Base-by-base conservation (phyloP, 2,888 invertebrate species). In the Pterobdella sp. region DNA sequence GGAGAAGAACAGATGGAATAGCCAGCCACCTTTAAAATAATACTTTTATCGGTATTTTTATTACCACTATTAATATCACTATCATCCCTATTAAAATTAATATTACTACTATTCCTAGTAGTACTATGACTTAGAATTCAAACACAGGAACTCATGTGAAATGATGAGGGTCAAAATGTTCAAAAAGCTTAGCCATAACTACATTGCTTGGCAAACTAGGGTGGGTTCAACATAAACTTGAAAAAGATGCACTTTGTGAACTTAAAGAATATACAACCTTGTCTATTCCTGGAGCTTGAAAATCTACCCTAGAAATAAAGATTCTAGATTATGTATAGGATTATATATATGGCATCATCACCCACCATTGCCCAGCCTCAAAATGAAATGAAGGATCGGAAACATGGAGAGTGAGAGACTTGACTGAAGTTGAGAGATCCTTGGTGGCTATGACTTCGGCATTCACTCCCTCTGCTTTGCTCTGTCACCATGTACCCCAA, bases 331-430 rank as follows among this genome's bases (percentile, higher is more conserved):
- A 32, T 26, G 35, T 26, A 37, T 42, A 14, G 10, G 77, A n/a
- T n/a, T n/a, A n/a, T n/a, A n/a, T n/a, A n/a, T n/a, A n/a, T n/a
- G 76, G 79, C n/a, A n/a, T n/a, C n/a, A n/a, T n/a, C n/a, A n/a
- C n/a, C n/a, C n/a, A 84, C 85, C 85, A 85, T 76, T 85, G 85
- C 26, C 85, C 85, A 72, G 85, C 81, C 74, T 82, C 82, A 77
- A 84, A 85, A 1, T 78, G 75, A 42, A 84, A 79, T 10, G 77
- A 70, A n/a, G 76, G 77, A 67, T 82, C 79, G 56, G 79, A 73
- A 4, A 83, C 77, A 63, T 78, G 76, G n/a, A 84, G 77, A 7
- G 76, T 78, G 1, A 84, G 74, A n/a, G 80, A 78, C 74, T 81
- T 81, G 35, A 83, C 83, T 7, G 81, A 79, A 26, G 77, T 75